A percentile compares a stretch with the other conserved stretches of the same genome.
phyloP scores from a whole-genome alignment of 2,888 invertebrate species.

The Caradrina kadenii region DNA sequence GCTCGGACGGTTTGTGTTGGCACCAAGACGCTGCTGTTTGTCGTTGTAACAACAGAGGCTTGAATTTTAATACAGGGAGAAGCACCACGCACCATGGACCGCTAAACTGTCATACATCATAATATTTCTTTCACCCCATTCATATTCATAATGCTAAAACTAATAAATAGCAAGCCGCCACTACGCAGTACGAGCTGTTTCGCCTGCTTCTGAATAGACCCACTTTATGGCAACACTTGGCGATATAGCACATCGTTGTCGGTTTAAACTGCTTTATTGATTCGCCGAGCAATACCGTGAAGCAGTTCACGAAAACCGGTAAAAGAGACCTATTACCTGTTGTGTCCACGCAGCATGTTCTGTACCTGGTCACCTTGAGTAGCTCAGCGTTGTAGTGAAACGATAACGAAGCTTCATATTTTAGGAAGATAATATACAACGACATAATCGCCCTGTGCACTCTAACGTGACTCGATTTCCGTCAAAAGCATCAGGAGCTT shows the following conservation, averaged over 20 bases:
- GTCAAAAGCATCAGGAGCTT: slow-evolving; percentile 19
- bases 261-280: slow-evolving; percentile 41
- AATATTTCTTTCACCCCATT: neutral
- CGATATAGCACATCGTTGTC: neutral
- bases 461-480: slow-evolving; percentile 18
- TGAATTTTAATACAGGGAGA: too few relatives aligned
- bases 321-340: neutral
- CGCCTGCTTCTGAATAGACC: slow-evolving; percentile 1
- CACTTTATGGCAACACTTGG: slow-evolving; percentile 33
- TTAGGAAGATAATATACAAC: neutral
- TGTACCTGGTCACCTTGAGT: neutral
- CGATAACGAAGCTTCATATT: too few relatives aligned
- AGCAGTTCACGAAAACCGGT: neutral
- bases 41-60: too few relatives aligned
- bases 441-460: slow-evolving; percentile 19
- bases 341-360: neutral
- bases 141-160: neutral
- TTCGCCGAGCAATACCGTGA: slow-evolving; percentile 9
- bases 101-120: neutral
- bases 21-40: too few relatives aligned
- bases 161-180: slow-evolving; percentile 19
- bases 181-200: slow-evolving; percentile 21
- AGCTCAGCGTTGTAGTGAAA: neutral
- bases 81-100: too few relatives aligned
- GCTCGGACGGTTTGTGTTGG: too few relatives aligned